A percentile compares a stretch with the other conserved stretches of the same genome.
phyloP scores from a whole-genome alignment of 2,888 invertebrate species.

The Aproaerema taeniolella region DNA sequence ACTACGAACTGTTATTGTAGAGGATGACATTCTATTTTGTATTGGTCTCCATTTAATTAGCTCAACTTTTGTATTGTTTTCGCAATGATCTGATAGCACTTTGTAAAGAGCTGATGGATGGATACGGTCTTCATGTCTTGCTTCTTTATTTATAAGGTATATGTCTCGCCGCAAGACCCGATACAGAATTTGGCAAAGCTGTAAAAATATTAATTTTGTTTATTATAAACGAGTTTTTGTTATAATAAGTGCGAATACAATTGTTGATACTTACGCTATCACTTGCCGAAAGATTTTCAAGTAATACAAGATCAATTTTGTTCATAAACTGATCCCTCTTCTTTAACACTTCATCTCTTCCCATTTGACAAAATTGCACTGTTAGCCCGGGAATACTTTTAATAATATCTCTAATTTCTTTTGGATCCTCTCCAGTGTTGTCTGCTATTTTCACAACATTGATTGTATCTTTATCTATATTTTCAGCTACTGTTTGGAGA shows the following conservation, averaged over 20 bases:
- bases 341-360: conserved; percentile 16
- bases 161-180: conserved; percentile 25
- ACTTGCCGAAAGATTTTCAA: conserved; percentile 26
- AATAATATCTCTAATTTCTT: not conserved
- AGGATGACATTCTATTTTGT: conserved; percentile 19
- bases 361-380: conserved; percentile 18
- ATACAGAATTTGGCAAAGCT: conserved; percentile 30
- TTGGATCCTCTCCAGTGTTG: not conserved
- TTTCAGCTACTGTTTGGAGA: conserved; percentile 36
- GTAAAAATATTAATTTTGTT: not conserved
- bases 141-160: conserved; percentile 31
- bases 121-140: conserved; percentile 8
- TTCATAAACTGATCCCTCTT: conserved; percentile 12
- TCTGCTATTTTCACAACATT: conserved; percentile 24
- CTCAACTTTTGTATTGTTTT: conserved; percentile 22
- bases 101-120: conserved; percentile 27
- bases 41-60: conserved; percentile 30
- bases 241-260: not conserved
- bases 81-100: conserved; percentile 24
- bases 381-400: conserved; percentile 18
- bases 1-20: conserved; percentile 29
- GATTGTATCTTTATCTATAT: conserved; percentile 26
- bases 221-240: not conserved
- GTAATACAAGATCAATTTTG: conserved; percentile 25
- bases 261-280: conserved; percentile 28